A percentile compares a stretch with the other conserved stretches of the same genome.
Evolutionary conservation across 2,888 invertebrate species (phyloP).

Genomic region (Stomorhina lunata): DNA sequence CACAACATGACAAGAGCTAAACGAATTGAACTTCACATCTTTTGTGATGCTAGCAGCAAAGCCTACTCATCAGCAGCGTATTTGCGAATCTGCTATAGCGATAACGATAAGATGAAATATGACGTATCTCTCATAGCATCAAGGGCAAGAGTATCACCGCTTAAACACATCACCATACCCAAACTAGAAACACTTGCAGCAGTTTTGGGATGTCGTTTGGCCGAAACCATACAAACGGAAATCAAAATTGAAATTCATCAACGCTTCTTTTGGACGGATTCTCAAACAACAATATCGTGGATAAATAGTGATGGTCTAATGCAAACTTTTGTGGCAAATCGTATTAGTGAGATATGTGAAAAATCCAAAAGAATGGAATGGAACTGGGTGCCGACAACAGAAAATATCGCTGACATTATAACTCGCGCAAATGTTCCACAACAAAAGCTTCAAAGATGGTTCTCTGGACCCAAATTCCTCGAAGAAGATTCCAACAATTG

Average conservation of each 20-base stretch:
- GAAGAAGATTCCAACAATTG: background rate
- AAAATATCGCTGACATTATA: too few species aligned
- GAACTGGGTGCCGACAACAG: too few species aligned
- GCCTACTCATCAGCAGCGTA: background rate
- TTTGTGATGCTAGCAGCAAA: too few species aligned
- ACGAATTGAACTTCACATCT: constrained; percentile 1
- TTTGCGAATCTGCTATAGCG: constrained; percentile 1
- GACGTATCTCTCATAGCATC: background rate
- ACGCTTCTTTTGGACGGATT: constrained; percentile 20
- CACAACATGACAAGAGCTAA: background rate
- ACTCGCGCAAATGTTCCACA: too few species aligned
- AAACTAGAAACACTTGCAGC: constrained; percentile 1
- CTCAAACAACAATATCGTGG: constrained; percentile 5
- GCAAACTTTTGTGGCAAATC: constrained; percentile 15
- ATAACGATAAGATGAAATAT: too few species aligned
- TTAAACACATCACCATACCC: constrained; percentile 11
- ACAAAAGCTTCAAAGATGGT: too few species aligned
- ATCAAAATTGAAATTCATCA: background rate
- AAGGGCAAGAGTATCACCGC: constrained; percentile 15
- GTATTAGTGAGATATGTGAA: constrained; percentile 20
- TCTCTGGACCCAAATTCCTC: background rate
- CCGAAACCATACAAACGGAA: too few species aligned
- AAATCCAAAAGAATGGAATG: too few species aligned
- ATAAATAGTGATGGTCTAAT: too few species aligned
- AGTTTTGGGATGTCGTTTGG: constrained; percentile 3